phyloP scores from a whole-genome alignment of 1,140 invertebrate genomes.

The Physella acuta region DNA sequence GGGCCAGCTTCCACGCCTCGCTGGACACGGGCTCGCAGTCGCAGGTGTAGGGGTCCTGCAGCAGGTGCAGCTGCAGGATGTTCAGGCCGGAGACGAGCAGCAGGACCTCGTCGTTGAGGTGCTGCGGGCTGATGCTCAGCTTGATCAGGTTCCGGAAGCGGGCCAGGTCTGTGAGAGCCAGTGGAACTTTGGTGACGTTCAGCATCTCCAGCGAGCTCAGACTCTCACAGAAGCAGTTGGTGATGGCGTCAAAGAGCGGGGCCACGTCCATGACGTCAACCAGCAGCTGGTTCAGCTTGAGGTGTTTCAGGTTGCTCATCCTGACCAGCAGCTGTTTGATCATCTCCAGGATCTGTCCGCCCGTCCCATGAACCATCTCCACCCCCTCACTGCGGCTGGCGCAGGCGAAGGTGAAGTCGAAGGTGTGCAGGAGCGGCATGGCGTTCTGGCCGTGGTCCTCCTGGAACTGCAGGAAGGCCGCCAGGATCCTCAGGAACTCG shows the following conservation, averaged over 20 bases:
- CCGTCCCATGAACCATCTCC: constrained; percentile 71
- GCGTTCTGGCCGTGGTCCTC: constrained; percentile 49
- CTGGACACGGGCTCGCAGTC: constrained; percentile 32
- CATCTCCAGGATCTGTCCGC: constrained; percentile 64
- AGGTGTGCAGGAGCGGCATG: constrained; percentile 50
- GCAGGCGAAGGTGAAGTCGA: constrained; percentile 78
- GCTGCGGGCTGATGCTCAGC: constrained; percentile 78
- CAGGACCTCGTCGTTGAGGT: constrained; percentile 76
- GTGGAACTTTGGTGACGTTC: constrained; percentile 75
- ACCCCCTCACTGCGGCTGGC: constrained; percentile 62
- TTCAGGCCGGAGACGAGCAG: constrained; percentile 57
- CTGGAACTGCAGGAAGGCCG: constrained; percentile 41
- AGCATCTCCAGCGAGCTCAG: constrained; percentile 71
- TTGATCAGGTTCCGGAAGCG: constrained; percentile 76
- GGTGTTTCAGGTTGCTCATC: constrained; percentile 67
- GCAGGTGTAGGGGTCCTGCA: constrained; percentile 73
- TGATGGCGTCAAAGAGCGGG: constrained; percentile 72
- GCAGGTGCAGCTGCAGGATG: constrained; percentile 73
- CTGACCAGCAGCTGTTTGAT: constrained; percentile 68
- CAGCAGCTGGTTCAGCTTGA: constrained; percentile 78
- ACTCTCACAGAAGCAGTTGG: constrained; percentile 65
- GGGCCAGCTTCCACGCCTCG: constrained; percentile 45
- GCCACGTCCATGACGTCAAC: constrained; percentile 66
- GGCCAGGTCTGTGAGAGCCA: constrained; percentile 74
- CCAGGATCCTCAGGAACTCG: constrained; percentile 69